Conservation (phyloP, 2,113 vertebrate genomes). For the Megaptera novaeangliae region DNA sequence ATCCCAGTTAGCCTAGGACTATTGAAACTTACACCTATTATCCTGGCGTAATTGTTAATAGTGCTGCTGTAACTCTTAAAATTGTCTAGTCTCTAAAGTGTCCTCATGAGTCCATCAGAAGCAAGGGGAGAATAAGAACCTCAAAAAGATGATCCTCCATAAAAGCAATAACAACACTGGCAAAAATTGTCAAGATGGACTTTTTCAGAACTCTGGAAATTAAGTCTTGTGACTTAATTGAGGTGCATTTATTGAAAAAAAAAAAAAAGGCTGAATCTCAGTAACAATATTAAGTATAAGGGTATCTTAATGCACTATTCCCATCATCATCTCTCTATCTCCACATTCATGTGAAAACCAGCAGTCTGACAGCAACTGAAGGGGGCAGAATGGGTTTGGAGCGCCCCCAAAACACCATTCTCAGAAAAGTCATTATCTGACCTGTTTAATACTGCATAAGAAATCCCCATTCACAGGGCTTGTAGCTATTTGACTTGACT, state of each 20-base stretch:
- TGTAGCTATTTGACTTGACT: not conserved
- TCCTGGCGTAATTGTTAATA: not conserved
- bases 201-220: not conserved
- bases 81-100: not conserved
- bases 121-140: not conserved
- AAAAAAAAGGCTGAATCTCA: not conserved
- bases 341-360: not conserved
- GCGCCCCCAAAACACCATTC: not conserved
- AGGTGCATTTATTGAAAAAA: not conserved
- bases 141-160: not conserved
- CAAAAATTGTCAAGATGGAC: not conserved
- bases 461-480: not conserved
- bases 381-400: not conserved
- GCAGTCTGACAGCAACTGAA: not conserved
- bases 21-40: not conserved
- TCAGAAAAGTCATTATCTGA: not conserved
- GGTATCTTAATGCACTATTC: not conserved
- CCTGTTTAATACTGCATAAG: not conserved
- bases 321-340: not conserved
- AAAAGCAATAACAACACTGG: not conserved
- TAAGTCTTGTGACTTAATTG: not conserved
- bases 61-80: not conserved
- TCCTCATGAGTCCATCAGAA: not conserved
- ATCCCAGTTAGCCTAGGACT: not conserved
- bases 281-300: not conserved